A percentile compares a stretch with the other conserved stretches of the same genome.
Evolutionary conservation across 2,888 invertebrate species (phyloP).

Genomic region (Macaria notata): DNA sequence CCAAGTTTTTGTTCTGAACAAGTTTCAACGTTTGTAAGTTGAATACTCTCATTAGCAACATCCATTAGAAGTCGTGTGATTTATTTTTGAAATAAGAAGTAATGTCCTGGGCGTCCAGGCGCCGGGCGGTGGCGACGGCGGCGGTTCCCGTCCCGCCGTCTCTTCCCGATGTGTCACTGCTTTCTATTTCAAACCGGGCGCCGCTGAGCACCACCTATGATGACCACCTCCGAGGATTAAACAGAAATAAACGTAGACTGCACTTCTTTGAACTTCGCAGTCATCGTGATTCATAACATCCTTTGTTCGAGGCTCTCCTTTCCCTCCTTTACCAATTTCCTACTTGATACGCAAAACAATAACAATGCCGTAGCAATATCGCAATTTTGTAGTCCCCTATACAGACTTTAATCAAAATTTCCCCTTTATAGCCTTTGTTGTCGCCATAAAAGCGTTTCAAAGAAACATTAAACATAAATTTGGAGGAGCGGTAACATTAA

Average conservation of each 20-base stretch:
- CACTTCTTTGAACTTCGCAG: conserved; percentile 29
- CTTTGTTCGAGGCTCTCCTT: conserved; percentile 21
- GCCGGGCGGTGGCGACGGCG: conserved; percentile 42
- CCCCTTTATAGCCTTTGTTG: conserved; percentile 25
- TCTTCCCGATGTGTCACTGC: conserved; percentile 63
- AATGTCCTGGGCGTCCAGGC: conserved; percentile 32
- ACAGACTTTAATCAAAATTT: conserved; percentile 9
- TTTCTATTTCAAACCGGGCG: conserved; percentile 72
- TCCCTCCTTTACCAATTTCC: conserved; percentile 5
- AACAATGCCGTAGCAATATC: conserved; percentile 14
- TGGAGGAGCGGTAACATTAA: conserved; percentile 23
- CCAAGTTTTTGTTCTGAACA: conserved; percentile 3
- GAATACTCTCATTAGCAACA: conserved; percentile 13
- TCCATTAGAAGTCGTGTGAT: conserved; percentile 21
- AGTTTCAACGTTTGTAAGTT: conserved; percentile 14
- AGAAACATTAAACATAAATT: conserved; percentile 41
- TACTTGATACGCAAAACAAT: conserved; percentile 20
- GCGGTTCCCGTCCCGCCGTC: conserved; percentile 48
- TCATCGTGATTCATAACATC: conserved; percentile 30
- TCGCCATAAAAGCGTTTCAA: conserved; percentile 34
- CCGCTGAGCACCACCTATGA: conserved; percentile 54
- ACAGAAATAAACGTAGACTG: conserved; percentile 33
- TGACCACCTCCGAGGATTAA: conserved; percentile 40
- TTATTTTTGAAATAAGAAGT: conserved; percentile 31
- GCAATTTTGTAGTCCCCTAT: conserved; percentile 18